Base-by-base conservation (phyloP, 2,797 vertebrate genomes). In the Sebastes diaconus region DNA sequence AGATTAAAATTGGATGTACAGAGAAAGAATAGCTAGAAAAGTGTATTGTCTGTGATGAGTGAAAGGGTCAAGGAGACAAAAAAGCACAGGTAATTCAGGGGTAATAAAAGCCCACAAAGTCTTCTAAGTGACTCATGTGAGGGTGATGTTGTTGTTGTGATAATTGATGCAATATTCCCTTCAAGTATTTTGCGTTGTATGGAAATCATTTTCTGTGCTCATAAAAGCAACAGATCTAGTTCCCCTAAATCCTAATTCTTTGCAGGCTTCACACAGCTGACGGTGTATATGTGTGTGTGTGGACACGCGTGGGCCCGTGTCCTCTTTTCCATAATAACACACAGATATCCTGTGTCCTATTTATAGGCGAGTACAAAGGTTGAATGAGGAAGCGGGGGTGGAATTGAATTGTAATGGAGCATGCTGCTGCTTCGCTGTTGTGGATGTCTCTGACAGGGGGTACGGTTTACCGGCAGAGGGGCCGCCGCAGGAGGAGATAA, bases 331-430 rank as follows among this genome's bases (percentile, higher is more conserved):
- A 79, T 77, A 34, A 71, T 78, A 63, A 70, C 25, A 79, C 75
- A 75, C 63, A 83, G 75, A 87, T 65, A 81, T 75, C 50, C 71
- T 74, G 61, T 67, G 65, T 73, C 71, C 84, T 90, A 90, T 92
- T 93, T 93, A 84, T 90, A 86, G 76, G 18, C 8, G 3, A 70
- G 65, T 68, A 55, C 71, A 73, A 57, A 75, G 70, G 84, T 74
- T 84, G 64, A 90, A 82, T 67, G 73, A 87, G 84, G 68, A 83
- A 86, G 63, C n/a, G 16, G 46, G 59, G 85, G 61, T 16, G 63
- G 73, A 88, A 86, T 75, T 87, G 72, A 87, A 87, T 91, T 75
- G 75, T 59, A 77, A 87, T 76, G 68, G 65, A 39, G 79, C 68
- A 75, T 75, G 77, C 60, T 76, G 61, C 81, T 58, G 83, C 71